Percentiles rank a stretch among this genome's conserved stretches.
Evolutionary conservation across 2,113 vertebrate species (phyloP).

Genomic region (Thryonomys swinderianus): DNA sequence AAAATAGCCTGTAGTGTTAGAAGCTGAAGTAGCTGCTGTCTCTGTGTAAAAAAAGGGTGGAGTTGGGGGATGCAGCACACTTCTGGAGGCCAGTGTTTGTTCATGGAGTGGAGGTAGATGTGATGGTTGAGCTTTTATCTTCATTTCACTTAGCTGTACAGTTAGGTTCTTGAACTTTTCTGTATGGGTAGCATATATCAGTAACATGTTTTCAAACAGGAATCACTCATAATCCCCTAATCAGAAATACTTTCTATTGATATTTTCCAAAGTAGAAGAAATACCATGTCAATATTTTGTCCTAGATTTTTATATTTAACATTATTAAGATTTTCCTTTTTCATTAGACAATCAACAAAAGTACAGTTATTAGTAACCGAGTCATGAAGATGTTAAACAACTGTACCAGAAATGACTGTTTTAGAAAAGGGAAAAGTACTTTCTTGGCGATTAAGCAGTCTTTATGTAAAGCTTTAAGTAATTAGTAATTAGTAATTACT

Average conservation of each 20-base stretch:
- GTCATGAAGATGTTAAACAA: not conserved
- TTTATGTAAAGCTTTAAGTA: not conserved
- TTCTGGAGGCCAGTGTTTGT: too few relatives aligned
- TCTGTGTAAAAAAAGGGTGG: too few relatives aligned
- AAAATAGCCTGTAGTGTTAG: too few relatives aligned
- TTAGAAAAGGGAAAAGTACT: not conserved
- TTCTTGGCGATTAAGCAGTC: not conserved
- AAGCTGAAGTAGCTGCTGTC: too few relatives aligned
- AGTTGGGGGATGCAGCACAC: too few relatives aligned
- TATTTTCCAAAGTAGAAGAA: not conserved
- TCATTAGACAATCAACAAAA: not conserved
- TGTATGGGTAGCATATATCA: too few relatives aligned
- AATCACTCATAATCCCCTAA: not conserved
- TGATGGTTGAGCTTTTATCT: rapidly evolving
- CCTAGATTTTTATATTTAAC: not conserved
- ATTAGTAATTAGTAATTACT: too few relatives aligned
- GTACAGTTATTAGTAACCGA: not conserved
- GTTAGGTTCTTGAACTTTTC: not conserved
- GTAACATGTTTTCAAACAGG: not conserved
- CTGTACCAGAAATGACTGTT: not conserved
- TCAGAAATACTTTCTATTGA: not conserved
- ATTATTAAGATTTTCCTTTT: not conserved
- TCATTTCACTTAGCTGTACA: too few relatives aligned
- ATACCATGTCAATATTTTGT: rapidly evolving
- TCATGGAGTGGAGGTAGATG: not conserved